Evolutionary conservation across 2,888 invertebrate species (phyloP), one percentile per base, ranked within the genome.

Genomic region (Tetranychus truncatus): DNA sequence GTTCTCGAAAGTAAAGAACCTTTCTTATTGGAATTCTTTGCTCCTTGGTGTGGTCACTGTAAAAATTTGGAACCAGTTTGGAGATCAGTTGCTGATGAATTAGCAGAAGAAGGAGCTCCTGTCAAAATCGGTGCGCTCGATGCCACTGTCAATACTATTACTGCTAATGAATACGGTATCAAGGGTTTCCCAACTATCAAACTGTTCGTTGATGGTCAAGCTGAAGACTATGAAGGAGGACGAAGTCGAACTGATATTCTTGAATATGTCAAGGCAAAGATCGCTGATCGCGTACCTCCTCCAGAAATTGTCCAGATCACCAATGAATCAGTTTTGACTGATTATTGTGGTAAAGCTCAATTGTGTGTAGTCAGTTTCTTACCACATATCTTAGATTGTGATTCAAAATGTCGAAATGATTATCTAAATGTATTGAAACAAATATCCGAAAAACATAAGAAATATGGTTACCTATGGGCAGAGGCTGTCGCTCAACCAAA

Each of bases 131-230:
- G 95, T n/a, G 89, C 90, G 0, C 95, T 94, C 87, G 90, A 99
- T 8, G 99, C 95, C 73, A 93, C 92, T 8, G 88, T 97, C 0
- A 89, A 99, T 85, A 80, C 76, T 72, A 67, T 69, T 11, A 73
- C 55, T 21, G 92, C 91, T 69, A 95, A 96, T 82, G 88, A 91
- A 74, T 97, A 88, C 84, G 88, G 88, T 69, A 89, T 99, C 55
- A 85, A 87, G 79, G 95, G 97, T 74, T 99, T 95, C 83, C 99
- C 99, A 6, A 94, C 96, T 0, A 89, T 99, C 78, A 99, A 97
- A 84, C 88, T 99, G 71, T 96, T 99, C 83, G 81, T 81, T 74
- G 81, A 83, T 77, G 83, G 83, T 81, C 91, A 92, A 83, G 85
- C 85, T 9, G 87, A 88, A 78, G 95, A 97, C 77, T 99, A 93